These are phyloP conservation scores for Oedothorax gibbosus DNA, from an alignment of 1,140 invertebrate genomes.

Conservation along the genomic window DNA sequence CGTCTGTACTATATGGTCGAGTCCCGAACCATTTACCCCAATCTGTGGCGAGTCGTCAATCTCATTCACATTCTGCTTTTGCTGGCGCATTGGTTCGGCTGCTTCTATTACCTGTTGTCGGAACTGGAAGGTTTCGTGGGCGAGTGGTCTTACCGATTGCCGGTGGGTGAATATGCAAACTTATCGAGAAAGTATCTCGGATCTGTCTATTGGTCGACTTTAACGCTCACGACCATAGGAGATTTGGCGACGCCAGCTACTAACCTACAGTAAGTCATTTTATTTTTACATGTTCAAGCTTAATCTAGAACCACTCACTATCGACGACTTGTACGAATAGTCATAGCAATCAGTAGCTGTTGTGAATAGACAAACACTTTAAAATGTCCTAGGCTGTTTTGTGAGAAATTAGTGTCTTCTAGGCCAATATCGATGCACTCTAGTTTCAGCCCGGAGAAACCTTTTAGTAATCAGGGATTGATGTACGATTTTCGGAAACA, in stretches of 20 bases:
- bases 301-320: too few relatives aligned
- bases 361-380: too few relatives aligned
- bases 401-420: too few relatives aligned
- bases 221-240: slow-evolving; percentile 96
- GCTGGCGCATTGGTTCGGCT: slow-evolving; percentile 96
- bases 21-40: slow-evolving; percentile 93
- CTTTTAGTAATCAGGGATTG: too few relatives aligned
- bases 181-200: slow-evolving; percentile 92
- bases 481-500: too few relatives aligned
- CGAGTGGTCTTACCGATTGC: slow-evolving; percentile 83
- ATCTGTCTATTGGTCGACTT: slow-evolving; percentile 95
- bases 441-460: too few relatives aligned
- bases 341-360: too few relatives aligned
- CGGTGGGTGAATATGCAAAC: slow-evolving; percentile 79
- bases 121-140: slow-evolving; percentile 91
- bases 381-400: too few relatives aligned
- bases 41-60: slow-evolving; percentile 95
- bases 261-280: slow-evolving; percentile 88
- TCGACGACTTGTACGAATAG: too few relatives aligned
- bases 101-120: slow-evolving; percentile 94
- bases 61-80: slow-evolving; percentile 94
- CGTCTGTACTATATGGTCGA: slow-evolving; percentile 97
- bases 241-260: slow-evolving; percentile 94
- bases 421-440: too few relatives aligned
- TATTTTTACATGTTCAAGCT: background rate